These are phyloP conservation scores for Adineta ricciae DNA, from an alignment of 2,888 invertebrate species.

Conservation along the genomic window DNA sequence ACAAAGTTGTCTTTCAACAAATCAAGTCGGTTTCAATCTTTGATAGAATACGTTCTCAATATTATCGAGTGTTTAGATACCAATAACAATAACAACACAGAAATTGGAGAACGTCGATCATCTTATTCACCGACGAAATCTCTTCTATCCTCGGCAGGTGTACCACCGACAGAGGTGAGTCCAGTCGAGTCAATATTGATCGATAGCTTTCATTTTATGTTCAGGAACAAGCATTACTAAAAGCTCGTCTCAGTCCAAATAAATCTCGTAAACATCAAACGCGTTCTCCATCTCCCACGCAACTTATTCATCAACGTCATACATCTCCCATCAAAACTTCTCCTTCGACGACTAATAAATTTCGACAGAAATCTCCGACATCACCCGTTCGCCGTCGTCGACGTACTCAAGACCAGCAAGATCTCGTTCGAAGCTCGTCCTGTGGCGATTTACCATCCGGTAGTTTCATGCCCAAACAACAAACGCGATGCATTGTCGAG, in stretches of 20 bases:
- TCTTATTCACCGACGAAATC: neutral
- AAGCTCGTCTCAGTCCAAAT: neutral
- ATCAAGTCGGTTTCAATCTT: neutral
- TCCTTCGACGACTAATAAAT: neutral
- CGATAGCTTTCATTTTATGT: neutral
- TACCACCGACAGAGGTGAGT: neutral
- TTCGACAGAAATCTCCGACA: neutral
- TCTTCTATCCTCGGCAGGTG: neutral
- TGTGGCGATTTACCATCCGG: neutral
- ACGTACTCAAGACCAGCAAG: neutral
- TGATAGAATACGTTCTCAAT: too few relatives aligned
- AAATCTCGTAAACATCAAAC: neutral
- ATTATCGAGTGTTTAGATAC: slow-evolving; percentile 39
- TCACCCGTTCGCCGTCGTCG: neutral
- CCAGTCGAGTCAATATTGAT: too few relatives aligned
- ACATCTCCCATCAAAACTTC: neutral
- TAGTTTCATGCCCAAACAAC: neutral
- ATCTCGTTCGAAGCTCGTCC: neutral
- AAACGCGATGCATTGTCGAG: neutral
- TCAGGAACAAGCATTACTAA: neutral
- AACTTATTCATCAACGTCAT: neutral
- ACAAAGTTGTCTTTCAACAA: neutral
- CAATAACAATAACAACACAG: slow-evolving; percentile 37
- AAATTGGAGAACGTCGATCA: slow-evolving; percentile 36
- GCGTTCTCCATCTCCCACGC: neutral